phyloP scores from a whole-genome alignment of 2,888 invertebrate genomes.

The Eucera pruinosa region DNA sequence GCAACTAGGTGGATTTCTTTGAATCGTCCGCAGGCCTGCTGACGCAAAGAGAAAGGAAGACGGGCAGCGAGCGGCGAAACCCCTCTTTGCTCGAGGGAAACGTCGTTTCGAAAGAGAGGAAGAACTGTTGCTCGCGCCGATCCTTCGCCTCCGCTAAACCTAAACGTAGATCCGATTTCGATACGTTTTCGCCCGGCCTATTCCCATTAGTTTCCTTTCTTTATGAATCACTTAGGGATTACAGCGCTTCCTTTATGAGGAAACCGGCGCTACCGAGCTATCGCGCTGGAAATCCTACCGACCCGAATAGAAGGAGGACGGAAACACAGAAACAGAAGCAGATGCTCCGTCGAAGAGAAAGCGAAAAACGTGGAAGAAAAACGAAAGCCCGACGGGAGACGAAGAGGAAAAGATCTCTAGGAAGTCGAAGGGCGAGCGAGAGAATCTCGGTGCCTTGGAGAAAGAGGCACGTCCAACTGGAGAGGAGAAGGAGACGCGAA shows the following conservation, averaged over 20 bases:
- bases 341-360: conserved; percentile 17
- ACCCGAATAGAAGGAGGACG: not conserved
- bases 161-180: conserved; percentile 3
- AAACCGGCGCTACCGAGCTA: not conserved
- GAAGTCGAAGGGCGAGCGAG: conserved; percentile 8
- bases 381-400: too few relatives aligned
- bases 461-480: not conserved
- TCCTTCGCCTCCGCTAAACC: not conserved
- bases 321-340: not conserved
- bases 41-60: conserved; percentile 45
- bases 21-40: not conserved
- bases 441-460: not conserved
- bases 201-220: not conserved
- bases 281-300: not conserved
- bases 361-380: conserved; percentile 14
- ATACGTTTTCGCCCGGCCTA: not conserved
- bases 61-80: conserved; percentile 19
- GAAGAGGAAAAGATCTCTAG: conserved; percentile 25
- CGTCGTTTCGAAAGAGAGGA: conserved; percentile 29
- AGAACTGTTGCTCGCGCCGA: conserved; percentile 18
- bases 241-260: not conserved
- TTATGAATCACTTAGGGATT: not conserved
- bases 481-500: not conserved
- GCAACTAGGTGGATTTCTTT: conserved; percentile 26
- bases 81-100: conserved; percentile 17